Evolutionary conservation across 2,797 vertebrate genomes (phyloP).

Genomic region (Ctenopoma kingsleyae): DNA sequence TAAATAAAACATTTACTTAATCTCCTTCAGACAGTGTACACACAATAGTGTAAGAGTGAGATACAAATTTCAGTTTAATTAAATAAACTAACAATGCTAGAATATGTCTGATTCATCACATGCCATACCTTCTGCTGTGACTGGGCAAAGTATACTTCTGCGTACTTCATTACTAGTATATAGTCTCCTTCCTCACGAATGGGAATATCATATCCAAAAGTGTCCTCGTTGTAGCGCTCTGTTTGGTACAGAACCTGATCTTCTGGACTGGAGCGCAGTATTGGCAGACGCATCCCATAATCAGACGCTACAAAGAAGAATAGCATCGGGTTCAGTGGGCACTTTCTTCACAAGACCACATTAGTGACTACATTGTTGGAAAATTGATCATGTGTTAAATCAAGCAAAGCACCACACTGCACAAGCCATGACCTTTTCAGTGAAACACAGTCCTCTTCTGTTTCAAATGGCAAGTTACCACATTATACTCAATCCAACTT

Average conservation of each 20-base stretch:
- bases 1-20: background rate
- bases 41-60: background rate
- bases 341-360: slow-evolving; percentile 18
- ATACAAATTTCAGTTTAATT: background rate
- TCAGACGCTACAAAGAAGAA: slow-evolving; percentile 88
- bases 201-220: slow-evolving; percentile 96
- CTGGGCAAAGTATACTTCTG: slow-evolving; percentile 98
- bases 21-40: background rate
- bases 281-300: slow-evolving; percentile 96
- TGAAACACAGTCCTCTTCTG: slow-evolving; percentile 8
- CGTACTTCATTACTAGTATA: slow-evolving; percentile 96
- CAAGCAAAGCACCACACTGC: slow-evolving; percentile 20
- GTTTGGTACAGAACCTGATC: slow-evolving; percentile 99
- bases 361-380: slow-evolving; percentile 8
- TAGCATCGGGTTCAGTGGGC: slow-evolving; percentile 18
- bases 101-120: background rate
- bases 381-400: slow-evolving; percentile 10
- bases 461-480: slow-evolving; percentile 19
- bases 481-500: slow-evolving; percentile 3
- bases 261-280: slow-evolving; percentile 93
- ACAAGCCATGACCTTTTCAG: slow-evolving; percentile 30
- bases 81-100: background rate
- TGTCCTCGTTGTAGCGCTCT: slow-evolving; percentile 97
- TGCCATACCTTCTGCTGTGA: slow-evolving; percentile 95
- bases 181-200: slow-evolving; percentile 98